Conservation (phyloP, 1,140 invertebrate species). For the Danaus melanippus region DNA sequence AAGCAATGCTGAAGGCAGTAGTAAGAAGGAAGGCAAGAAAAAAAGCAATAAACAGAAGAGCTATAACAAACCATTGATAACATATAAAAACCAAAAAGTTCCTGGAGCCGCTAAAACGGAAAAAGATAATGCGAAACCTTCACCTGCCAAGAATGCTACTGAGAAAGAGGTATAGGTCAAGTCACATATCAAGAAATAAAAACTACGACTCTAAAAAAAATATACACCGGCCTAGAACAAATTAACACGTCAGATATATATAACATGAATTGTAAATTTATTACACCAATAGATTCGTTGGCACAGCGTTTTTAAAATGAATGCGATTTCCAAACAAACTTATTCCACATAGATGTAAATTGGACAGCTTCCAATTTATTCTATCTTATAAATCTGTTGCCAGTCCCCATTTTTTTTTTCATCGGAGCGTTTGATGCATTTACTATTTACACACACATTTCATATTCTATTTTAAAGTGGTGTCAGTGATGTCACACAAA, state of each 20-base stretch:
- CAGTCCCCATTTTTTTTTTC: constrained; percentile 13
- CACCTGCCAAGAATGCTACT: constrained; percentile 37
- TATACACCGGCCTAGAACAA: background rate
- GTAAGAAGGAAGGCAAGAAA: constrained; percentile 73
- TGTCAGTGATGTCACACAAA: too few species aligned
- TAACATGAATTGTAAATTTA: too few species aligned
- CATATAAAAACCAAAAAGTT: constrained; percentile 44
- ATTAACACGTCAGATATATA: too few species aligned
- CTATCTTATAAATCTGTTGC: constrained; percentile 23
- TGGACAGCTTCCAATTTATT: constrained; percentile 26
- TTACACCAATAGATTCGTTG: constrained; percentile 23
- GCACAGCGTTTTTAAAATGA: constrained; percentile 17
- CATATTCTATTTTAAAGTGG: constrained; percentile 5
- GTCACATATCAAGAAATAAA: background rate
- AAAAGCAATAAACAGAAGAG: constrained; percentile 65
- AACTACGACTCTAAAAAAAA: background rate
- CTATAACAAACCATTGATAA: constrained; percentile 53
- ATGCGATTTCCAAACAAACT: constrained; percentile 25
- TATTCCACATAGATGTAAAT: constrained; percentile 21
- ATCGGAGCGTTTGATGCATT: constrained; percentile 2
- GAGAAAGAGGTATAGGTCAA: constrained; percentile 38
- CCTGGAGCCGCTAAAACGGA: constrained; percentile 38
- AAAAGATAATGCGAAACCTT: constrained; percentile 44
- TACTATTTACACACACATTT: constrained; percentile 11
- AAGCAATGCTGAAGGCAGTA: constrained; percentile 68